Evolutionary conservation across 1,140 invertebrate species (phyloP).

Genomic region (Frieseomelitta varia): DNA sequence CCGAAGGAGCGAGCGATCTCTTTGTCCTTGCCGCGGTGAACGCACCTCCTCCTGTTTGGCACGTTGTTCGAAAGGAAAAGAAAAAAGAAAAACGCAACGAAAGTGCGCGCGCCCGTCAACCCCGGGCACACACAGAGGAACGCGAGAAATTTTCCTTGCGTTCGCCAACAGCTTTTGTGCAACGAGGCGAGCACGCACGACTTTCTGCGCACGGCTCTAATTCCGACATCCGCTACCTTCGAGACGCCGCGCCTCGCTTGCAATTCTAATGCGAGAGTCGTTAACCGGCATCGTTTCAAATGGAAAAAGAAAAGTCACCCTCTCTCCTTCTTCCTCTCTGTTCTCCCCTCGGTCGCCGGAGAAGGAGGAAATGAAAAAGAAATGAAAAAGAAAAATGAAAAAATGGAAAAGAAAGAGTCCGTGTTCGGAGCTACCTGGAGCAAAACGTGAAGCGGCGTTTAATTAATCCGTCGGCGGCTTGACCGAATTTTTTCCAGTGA

Average conservation of each 20-base stretch:
- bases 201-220: constrained; percentile 26
- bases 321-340: neutral
- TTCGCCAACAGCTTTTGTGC: neutral
- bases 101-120: neutral
- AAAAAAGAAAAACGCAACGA: neutral
- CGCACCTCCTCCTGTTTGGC: too few species aligned
- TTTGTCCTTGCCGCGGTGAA: constrained; percentile 28
- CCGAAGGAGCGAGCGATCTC: constrained; percentile 2
- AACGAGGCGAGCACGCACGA: constrained; percentile 8
- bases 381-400: neutral
- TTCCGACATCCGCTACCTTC: constrained; percentile 25
- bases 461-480: constrained; percentile 62
- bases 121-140: neutral
- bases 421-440: neutral
- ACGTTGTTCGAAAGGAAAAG: neutral
- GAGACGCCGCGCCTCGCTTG: constrained; percentile 15
- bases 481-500: constrained; percentile 49
- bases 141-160: neutral
- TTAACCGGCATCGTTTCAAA: constrained; percentile 46
- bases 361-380: too few species aligned
- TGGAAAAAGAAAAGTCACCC: neutral
- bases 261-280: constrained; percentile 40
- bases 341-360: neutral
- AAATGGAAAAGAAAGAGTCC: neutral
- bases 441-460: constrained; percentile 44